Evolutionary conservation across 53 echinoderm and acorn worm genomes (phyloP).

Genomic region (Apostichopus leukothele): DNA sequence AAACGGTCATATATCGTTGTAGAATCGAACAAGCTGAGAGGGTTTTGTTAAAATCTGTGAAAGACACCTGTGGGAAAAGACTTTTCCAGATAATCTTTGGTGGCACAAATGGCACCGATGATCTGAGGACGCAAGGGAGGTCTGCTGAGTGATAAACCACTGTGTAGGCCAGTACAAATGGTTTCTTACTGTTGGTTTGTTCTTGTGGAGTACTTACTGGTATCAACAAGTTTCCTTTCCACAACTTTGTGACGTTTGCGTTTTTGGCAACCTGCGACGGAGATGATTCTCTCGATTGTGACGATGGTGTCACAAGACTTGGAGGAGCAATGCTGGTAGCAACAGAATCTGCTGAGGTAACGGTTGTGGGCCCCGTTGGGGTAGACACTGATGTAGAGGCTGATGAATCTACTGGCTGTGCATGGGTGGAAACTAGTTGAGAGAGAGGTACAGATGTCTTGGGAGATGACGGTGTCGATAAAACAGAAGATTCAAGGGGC

Average conservation of each 20-base stretch:
- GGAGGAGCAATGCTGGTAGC: neutral
- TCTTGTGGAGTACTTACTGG: constrained; percentile 33
- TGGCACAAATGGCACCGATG: constrained; percentile 84
- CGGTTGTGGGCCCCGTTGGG: neutral
- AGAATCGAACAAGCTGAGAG: constrained; percentile 69
- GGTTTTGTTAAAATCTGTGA: constrained; percentile 59
- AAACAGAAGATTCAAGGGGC: neutral
- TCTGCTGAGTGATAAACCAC: constrained; percentile 59
- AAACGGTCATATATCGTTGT: constrained; percentile 86
- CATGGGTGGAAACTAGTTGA: neutral
- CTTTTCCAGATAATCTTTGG: constrained; percentile 64
- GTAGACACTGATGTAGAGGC: neutral
- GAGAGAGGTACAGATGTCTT: neutral
- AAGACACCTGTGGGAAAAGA: constrained; percentile 54
- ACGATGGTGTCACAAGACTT: neutral
- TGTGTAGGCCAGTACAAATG: constrained; percentile 48
- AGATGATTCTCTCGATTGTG: neutral
- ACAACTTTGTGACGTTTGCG: neutral
- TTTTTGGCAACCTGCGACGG: neutral
- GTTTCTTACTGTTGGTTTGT: constrained; percentile 49
- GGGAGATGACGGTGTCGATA: neutral
- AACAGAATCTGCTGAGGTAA: constrained; percentile 3
- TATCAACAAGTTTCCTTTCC: constrained; percentile 39
- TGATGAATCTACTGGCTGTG: neutral
- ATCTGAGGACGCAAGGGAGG: constrained; percentile 76